A percentile compares a stretch with the other conserved stretches of the same genome.
Conservation (phyloP, 2,113 vertebrate species). For the Anthoscopus minutus region DNA sequence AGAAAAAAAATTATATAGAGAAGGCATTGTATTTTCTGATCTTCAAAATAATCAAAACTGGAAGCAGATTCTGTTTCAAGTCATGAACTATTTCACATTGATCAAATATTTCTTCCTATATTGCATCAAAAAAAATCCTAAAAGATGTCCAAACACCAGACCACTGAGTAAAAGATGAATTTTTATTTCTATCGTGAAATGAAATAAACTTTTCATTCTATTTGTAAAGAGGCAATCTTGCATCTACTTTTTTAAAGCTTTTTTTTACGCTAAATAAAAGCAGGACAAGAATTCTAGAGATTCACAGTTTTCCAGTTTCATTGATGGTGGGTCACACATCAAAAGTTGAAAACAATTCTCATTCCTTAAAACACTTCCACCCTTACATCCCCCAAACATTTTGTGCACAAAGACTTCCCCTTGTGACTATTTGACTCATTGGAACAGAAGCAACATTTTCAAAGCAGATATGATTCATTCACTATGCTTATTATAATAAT, state of each 20-base stretch:
- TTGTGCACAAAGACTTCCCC: not conserved
- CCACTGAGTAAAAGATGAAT: not conserved
- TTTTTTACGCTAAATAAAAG: not conserved
- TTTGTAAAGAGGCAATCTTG: not conserved
- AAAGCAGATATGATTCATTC: not conserved
- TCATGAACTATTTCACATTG: not conserved
- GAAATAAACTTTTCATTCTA: not conserved
- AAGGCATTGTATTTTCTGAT: not conserved
- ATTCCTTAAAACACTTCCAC: not conserved
- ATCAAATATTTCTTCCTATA: not conserved
- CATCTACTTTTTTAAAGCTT: not conserved
- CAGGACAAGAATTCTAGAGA: not conserved
- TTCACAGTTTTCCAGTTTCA: not conserved
- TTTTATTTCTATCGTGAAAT: not conserved
- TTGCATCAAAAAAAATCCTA: not conserved
- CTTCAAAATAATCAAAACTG: not conserved
- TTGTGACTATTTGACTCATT: not conserved
- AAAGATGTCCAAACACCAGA: not conserved
- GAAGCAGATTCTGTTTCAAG: not conserved
- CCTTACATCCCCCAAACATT: not conserved
- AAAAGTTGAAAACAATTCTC: not conserved
- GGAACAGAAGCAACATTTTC: not conserved
- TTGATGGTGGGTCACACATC: not conserved
- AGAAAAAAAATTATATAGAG: too few species aligned
- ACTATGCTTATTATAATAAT: not conserved